These are phyloP conservation scores for Hippocampus mohnikei DNA, from an alignment of 2,113 vertebrate genomes.

Conservation along the genomic window DNA sequence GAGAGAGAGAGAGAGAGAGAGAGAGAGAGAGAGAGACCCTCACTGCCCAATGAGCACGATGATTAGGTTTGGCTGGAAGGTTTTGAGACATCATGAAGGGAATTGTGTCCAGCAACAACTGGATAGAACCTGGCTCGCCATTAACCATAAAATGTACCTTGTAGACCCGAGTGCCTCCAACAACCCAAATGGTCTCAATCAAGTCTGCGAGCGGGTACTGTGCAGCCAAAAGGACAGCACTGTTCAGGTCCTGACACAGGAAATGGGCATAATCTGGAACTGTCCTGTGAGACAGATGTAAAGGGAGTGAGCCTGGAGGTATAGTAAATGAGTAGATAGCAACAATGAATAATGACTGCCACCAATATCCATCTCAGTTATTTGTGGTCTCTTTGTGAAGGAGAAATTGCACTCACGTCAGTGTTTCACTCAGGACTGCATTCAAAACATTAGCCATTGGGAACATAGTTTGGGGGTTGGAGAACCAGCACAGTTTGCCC, in stretches of 20 bases:
- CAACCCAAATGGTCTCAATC: conserved; percentile 76
- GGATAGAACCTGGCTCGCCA: not conserved
- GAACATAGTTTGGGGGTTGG: conserved; percentile 49
- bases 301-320: not conserved
- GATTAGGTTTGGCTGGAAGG: not conserved
- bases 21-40: too few species aligned
- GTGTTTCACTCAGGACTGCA: conserved; percentile 66
- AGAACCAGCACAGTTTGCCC: conserved; percentile 67
- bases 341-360: not conserved
- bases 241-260: conserved; percentile 64
- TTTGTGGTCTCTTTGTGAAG: not conserved
- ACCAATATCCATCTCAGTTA: not conserved
- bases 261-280: conserved; percentile 68
- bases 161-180: conserved; percentile 70
- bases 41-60: too few species aligned
- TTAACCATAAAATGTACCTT: conserved; percentile 48
- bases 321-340: too few species aligned
- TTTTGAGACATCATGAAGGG: not conserved
- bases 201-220: conserved; percentile 50
- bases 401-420: conserved; percentile 49
- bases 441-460: conserved; percentile 67
- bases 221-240: conserved; percentile 47
- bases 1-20: too few species aligned
- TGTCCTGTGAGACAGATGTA: conserved; percentile 38
- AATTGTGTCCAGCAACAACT: not conserved